Percentiles rank a stretch among this genome's conserved stretches.
These are phyloP conservation scores for Emydoidea blandingii DNA, from an alignment of 2,797 vertebrate genomes.

Conservation along the genomic window DNA sequence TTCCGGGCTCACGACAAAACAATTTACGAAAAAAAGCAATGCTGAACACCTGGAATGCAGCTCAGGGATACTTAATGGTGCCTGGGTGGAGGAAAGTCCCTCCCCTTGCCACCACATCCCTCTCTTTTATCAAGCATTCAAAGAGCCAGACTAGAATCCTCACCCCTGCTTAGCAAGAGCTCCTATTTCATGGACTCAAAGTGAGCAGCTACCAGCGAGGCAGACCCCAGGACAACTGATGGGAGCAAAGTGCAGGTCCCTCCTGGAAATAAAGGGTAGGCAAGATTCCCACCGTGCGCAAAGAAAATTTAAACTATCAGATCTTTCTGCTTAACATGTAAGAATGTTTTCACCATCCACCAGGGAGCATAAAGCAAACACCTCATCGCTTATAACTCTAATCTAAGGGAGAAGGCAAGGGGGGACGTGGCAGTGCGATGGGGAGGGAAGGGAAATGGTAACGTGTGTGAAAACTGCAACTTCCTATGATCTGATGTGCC, in stretches of 20 bases:
- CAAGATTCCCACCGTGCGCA: background rate
- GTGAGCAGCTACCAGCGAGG: background rate
- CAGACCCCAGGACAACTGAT: background rate
- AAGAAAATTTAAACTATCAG: background rate
- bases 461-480: background rate
- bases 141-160: background rate
- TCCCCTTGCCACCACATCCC: too few species aligned
- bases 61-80: background rate
- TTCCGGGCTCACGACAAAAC: constrained; percentile 56
- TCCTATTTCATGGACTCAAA: rapidly evolving
- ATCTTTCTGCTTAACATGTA: background rate
- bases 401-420: background rate
- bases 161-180: rapidly evolving
- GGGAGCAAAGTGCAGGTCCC: rapidly evolving
- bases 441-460: background rate
- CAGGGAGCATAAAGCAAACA: background rate
- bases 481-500: background rate
- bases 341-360: too few species aligned
- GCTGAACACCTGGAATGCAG: constrained; percentile 26
- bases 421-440: background rate
- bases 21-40: background rate
- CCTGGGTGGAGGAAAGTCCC: background rate
- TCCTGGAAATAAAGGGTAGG: background rate
- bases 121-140: background rate
- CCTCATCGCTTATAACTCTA: background rate